These are phyloP conservation scores for Peucedramus taeniatus DNA, from an alignment of 2,113 vertebrate genomes.

Conservation along the genomic window DNA sequence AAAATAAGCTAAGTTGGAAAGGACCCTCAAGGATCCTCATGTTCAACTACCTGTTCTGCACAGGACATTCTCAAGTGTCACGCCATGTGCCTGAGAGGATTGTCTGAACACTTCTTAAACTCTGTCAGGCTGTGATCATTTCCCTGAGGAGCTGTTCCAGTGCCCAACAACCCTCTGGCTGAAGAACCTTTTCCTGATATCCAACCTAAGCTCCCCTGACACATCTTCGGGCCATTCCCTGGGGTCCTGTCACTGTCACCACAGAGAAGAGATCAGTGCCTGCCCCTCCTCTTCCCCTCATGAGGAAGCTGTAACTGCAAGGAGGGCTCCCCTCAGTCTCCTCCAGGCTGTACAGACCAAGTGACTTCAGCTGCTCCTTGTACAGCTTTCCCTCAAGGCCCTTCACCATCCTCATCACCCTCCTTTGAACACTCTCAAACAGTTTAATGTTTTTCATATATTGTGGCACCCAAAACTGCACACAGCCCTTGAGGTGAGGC, in stretches of 20 bases:
- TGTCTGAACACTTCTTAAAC: not conserved
- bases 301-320: fast-evolving
- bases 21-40: not conserved
- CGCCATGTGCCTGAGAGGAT: not conserved
- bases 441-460: not conserved
- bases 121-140: not conserved
- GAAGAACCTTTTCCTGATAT: not conserved
- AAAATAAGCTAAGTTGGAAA: not conserved
- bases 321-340: not conserved
- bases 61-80: not conserved
- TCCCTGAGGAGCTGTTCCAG: not conserved
- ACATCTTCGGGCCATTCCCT: not conserved
- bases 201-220: not conserved
- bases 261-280: not conserved
- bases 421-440: not conserved
- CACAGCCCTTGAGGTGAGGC: not conserved
- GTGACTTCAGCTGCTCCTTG: not conserved
- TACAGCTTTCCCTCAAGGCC: not conserved
- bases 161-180: not conserved
- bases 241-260: not conserved
- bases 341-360: not conserved
- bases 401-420: not conserved
- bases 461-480: not conserved
- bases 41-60: not conserved
- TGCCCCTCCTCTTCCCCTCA: not conserved